phyloP scores from a whole-genome alignment of 2,888 invertebrate species.

The Boloria selene region DNA sequence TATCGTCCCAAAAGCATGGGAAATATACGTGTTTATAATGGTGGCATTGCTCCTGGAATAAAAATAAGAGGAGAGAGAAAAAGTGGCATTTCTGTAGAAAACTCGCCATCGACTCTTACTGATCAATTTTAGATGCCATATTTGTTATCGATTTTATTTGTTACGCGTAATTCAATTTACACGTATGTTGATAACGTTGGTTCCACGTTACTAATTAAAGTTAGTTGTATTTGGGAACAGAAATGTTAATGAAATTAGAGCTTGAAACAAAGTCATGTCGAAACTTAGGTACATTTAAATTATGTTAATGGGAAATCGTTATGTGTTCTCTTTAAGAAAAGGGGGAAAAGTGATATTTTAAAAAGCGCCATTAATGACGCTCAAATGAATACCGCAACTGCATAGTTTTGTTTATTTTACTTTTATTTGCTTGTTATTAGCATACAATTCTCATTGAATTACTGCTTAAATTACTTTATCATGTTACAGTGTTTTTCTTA shows the following conservation, averaged over 20 bases:
- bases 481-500: too few species aligned
- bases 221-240: neutral
- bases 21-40: constrained; percentile 58
- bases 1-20: constrained; percentile 46
- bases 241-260: constrained; percentile 4
- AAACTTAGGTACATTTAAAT: too few species aligned
- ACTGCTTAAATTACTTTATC: too few species aligned
- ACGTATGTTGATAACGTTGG: constrained; percentile 25
- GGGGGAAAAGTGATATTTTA: too few species aligned
- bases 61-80: constrained; percentile 65
- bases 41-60: constrained; percentile 74
- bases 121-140: constrained; percentile 53
- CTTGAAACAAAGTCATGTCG: neutral
- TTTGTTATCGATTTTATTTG: constrained; percentile 38
- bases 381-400: too few species aligned
- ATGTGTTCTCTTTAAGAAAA: too few species aligned
- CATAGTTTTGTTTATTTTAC: too few species aligned
- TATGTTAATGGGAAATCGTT: too few species aligned
- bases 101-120: constrained; percentile 65
- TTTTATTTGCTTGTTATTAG: too few species aligned
- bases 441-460: too few species aligned
- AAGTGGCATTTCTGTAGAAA: constrained; percentile 71
- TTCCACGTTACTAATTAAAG: constrained; percentile 23
- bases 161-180: constrained; percentile 33
- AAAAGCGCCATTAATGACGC: too few species aligned